These are phyloP conservation scores for Phrynosoma blainvillii DNA, from an alignment of 2,113 vertebrate species.

Conservation along the genomic window DNA sequence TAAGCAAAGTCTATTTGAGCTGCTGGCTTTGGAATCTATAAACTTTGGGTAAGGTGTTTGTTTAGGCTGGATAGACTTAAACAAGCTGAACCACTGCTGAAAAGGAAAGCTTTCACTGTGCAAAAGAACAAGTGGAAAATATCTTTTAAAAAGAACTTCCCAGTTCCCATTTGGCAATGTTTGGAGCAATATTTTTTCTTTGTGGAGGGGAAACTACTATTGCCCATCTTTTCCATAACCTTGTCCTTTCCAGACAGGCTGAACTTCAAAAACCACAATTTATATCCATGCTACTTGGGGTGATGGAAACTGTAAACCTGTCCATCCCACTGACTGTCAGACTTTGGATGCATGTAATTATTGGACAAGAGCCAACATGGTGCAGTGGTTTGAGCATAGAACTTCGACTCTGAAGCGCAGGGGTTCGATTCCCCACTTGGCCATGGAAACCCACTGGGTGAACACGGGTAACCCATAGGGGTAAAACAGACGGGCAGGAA, in stretches of 20 bases:
- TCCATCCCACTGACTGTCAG: not conserved
- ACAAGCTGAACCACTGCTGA: not conserved
- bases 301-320: not conserved
- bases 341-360: not conserved
- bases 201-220: not conserved
- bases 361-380: too few species aligned
- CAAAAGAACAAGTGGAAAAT: not conserved
- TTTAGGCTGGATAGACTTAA: constrained; percentile 4
- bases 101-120: not conserved
- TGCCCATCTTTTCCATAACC: not conserved
- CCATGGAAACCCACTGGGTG: too few species aligned
- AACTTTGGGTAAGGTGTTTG: not conserved
- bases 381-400: too few species aligned
- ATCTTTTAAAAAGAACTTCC: not conserved
- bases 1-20: not conserved
- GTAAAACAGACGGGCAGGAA: too few species aligned
- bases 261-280: too few species aligned
- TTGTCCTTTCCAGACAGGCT: too few species aligned
- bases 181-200: not conserved
- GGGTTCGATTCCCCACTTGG: too few species aligned
- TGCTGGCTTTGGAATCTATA: not conserved
- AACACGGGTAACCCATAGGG: too few species aligned
- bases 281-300: not conserved
- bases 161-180: not conserved
- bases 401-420: too few species aligned